phyloP scores from a whole-genome alignment of 2,797 vertebrate genomes.

The Rhynchonycteris naso region DNA sequence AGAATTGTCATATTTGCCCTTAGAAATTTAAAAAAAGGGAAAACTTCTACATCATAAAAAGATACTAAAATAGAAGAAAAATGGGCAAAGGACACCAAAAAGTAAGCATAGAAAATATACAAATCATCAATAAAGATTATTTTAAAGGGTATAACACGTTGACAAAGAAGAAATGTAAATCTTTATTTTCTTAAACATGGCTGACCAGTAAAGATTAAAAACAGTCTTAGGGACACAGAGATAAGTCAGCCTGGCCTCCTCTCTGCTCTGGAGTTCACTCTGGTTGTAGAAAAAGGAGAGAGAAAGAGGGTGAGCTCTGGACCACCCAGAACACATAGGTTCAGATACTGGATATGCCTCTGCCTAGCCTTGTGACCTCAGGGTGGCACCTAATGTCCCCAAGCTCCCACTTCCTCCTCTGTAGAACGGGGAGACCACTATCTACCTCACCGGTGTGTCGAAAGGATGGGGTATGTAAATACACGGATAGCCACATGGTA shows the following conservation, averaged over 20 bases:
- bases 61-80: not conserved
- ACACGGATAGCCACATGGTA: rapidly evolving
- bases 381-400: not conserved
- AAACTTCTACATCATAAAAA: not conserved
- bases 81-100: not conserved
- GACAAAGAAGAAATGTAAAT: not conserved
- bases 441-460: too few relatives aligned
- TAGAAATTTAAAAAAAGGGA: not conserved
- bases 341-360: not conserved
- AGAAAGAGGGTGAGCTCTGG: not conserved
- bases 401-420: not conserved
- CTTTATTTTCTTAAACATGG: not conserved
- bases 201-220: not conserved
- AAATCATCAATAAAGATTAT: not conserved
- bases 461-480: not conserved
- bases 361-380: not conserved
- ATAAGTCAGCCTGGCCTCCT: not conserved
- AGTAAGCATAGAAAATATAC: not conserved
- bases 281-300: not conserved
- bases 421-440: not conserved
- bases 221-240: not conserved
- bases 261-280: not conserved
- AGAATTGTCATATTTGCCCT: not conserved
- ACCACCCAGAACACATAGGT: not conserved
- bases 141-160: not conserved